These are phyloP conservation scores for Ceramica pisi DNA, from an alignment of 2,888 invertebrate species.

Conservation along the genomic window DNA sequence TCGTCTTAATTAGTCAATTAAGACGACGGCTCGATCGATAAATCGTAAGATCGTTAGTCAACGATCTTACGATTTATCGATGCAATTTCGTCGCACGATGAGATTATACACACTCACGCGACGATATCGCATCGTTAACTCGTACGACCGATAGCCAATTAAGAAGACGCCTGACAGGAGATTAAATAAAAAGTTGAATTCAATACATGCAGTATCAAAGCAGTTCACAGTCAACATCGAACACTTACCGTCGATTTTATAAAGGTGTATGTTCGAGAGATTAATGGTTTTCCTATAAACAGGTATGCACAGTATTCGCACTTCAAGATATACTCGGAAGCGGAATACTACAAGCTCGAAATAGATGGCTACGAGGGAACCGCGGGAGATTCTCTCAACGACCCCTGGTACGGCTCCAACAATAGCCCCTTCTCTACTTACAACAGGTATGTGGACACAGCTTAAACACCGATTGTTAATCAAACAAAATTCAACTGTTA, in stretches of 20 bases:
- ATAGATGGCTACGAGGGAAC: constrained; percentile 98
- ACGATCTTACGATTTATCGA: too few relatives aligned
- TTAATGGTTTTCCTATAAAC: constrained; percentile 34
- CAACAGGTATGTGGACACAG: constrained; percentile 92
- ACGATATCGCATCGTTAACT: too few relatives aligned
- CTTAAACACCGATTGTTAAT: not conserved
- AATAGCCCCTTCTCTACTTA: constrained; percentile 98
- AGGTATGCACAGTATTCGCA: constrained; percentile 97
- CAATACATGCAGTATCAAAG: too few relatives aligned
- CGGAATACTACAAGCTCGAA: constrained; percentile 97
- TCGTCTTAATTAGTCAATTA: too few relatives aligned
- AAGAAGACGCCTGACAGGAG: not conserved
- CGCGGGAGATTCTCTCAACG: constrained; percentile 97
- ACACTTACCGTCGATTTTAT: too few relatives aligned
- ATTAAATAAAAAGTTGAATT: not conserved
- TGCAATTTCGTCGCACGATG: too few relatives aligned
- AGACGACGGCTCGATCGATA: too few relatives aligned
- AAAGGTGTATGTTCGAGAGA: not conserved
- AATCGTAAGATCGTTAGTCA: too few relatives aligned
- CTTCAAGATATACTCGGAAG: constrained; percentile 97
- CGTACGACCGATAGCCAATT: too few relatives aligned
- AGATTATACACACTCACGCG: too few relatives aligned
- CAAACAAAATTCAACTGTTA: not conserved
- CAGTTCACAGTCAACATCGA: not conserved
- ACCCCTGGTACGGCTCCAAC: constrained; percentile 98